These are phyloP conservation scores for Bombus vancouverensis DNA, from an alignment of 1,140 invertebrate species.

Conservation along the genomic window DNA sequence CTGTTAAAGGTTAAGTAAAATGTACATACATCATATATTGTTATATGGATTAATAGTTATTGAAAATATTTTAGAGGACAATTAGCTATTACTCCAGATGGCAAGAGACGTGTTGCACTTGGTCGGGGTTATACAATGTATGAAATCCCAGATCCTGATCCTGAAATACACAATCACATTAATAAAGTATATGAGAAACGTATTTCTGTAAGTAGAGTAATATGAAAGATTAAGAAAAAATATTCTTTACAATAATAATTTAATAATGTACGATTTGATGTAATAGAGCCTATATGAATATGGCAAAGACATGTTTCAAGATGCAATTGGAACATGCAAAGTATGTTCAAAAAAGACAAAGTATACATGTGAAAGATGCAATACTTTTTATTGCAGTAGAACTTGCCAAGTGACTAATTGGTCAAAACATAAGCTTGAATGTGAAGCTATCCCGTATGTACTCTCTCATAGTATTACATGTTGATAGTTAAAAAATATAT, in stretches of 20 bases:
- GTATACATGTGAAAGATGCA: slow-evolving; percentile 70
- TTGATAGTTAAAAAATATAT: background rate
- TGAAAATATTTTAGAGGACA: slow-evolving; percentile 65
- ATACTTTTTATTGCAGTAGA: slow-evolving; percentile 72
- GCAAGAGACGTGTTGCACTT: slow-evolving; percentile 71
- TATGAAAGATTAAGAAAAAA: background rate
- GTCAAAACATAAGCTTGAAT: slow-evolving; percentile 71
- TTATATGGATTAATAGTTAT: slow-evolving; percentile 9
- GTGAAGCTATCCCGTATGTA: slow-evolving; percentile 72
- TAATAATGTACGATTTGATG: slow-evolving; percentile 28
- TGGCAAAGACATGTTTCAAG: slow-evolving; percentile 52
- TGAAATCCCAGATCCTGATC: slow-evolving; percentile 67
- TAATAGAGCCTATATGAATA: slow-evolving; percentile 72
- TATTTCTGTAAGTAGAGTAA: slow-evolving; percentile 50
- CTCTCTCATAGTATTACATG: slow-evolving; percentile 6
- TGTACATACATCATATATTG: background rate
- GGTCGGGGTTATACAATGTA: slow-evolving; percentile 76
- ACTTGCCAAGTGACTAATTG: slow-evolving; percentile 74
- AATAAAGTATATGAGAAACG: slow-evolving; percentile 69
- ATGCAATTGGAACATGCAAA: slow-evolving; percentile 65
- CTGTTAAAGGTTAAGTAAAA: slow-evolving; percentile 2
- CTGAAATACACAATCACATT: slow-evolving; percentile 57
- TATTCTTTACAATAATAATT: slow-evolving; percentile 28
- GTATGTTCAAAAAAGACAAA: slow-evolving; percentile 64
- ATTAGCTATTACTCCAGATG: slow-evolving; percentile 65